phyloP scores from a whole-genome alignment of 1,140 invertebrate species.

The Charaxes varanes region DNA sequence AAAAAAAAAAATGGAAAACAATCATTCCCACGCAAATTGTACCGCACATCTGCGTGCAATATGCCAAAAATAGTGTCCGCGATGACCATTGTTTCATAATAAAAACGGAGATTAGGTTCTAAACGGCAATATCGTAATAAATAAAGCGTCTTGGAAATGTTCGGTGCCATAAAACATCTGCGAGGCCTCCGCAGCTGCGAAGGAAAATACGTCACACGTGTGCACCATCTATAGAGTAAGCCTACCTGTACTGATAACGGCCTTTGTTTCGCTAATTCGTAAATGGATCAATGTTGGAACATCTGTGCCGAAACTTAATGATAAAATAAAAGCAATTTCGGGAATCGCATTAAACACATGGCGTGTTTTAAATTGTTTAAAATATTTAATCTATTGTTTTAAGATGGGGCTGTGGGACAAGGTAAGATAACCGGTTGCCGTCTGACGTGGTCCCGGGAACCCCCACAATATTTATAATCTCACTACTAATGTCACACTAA shows the following conservation, averaged over 20 bases:
- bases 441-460: no score
- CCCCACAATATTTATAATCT: no score
- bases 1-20: conserved; percentile 16
- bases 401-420: background rate
- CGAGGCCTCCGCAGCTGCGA: conserved; percentile 57
- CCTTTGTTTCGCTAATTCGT: conserved; percentile 39
- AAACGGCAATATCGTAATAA: conserved; percentile 69
- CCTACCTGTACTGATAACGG: conserved; percentile 45
- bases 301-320: conserved; percentile 16
- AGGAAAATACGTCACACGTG: conserved; percentile 65
- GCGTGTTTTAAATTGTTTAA: conserved; percentile 5
- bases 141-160: conserved; percentile 66
- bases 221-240: conserved; percentile 41
- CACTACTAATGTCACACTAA: no score
- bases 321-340: conserved; percentile 1
- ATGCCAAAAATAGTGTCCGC: conserved; percentile 60
- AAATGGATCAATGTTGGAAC: conserved; percentile 22
- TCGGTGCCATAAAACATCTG: conserved; percentile 69
- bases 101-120: conserved; percentile 67
- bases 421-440: no score
- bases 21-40: conserved; percentile 48
- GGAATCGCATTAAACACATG: conserved; percentile 12
- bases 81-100: conserved; percentile 68
- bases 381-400: conserved; percentile 3
- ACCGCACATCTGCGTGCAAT: conserved; percentile 46